Percentiles rank a stretch among this genome's conserved stretches.
phyloP scores from a whole-genome alignment of 2,797 vertebrate genomes.

The Odontamblyopus rebecca region DNA sequence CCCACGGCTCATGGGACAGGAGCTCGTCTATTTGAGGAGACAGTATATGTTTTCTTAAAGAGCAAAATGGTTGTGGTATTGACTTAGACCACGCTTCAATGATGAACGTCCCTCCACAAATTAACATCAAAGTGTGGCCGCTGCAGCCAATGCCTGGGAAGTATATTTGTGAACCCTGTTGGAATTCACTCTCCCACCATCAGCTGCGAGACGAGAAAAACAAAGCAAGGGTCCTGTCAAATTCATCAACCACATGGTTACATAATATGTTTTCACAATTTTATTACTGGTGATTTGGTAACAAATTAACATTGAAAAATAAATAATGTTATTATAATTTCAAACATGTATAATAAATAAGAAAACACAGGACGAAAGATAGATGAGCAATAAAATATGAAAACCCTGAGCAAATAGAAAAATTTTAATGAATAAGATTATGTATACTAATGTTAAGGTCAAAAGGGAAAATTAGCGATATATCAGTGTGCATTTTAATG shows the following conservation, averaged over 20 bases:
- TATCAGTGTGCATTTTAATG: background rate
- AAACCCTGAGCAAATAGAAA: no score
- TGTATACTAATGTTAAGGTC: no score
- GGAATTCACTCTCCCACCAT: conserved; percentile 76
- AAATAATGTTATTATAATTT: background rate
- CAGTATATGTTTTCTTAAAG: conserved; percentile 77
- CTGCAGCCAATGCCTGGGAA: conserved; percentile 65
- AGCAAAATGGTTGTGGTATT: conserved; percentile 79
- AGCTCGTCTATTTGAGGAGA: conserved; percentile 57
- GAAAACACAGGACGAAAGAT: background rate
- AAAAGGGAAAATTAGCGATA: no score
- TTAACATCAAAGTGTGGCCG: conserved; percentile 84
- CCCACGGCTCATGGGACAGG: conserved; percentile 19
- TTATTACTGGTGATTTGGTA: background rate
- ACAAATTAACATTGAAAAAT: background rate
- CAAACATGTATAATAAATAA: background rate
- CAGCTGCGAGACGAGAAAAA: conserved; percentile 21
- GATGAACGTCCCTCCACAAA: conserved; percentile 77
- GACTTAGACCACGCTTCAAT: conserved; percentile 77
- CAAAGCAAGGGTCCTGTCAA: conserved; percentile 36
- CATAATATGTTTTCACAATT: conserved; percentile 7
- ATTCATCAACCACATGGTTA: background rate
- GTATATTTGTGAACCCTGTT: conserved; percentile 86
- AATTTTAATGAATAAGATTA: no score
- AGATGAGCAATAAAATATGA: no score